Percentiles rank a stretch among this genome's conserved stretches.
phyloP scores from a whole-genome alignment of 2,888 invertebrate species.

The Oxyteleia sp. region DNA sequence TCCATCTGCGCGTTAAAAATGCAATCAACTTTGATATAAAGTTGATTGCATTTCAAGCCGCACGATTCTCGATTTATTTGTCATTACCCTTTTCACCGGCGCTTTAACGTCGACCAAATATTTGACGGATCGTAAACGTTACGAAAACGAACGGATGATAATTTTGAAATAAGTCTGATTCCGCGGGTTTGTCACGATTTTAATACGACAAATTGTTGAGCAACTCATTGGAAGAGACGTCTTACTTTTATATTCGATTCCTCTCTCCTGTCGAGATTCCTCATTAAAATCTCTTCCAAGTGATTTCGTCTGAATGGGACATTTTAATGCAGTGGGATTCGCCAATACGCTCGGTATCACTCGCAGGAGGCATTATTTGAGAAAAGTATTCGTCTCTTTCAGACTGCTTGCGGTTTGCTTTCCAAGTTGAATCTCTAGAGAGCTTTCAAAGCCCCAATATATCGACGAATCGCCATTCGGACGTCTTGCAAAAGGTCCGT shows the following conservation, averaged over 20 bases:
- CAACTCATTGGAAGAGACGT: slow-evolving; percentile 52
- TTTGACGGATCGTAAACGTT: too few relatives aligned
- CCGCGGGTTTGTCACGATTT: slow-evolving; percentile 42
- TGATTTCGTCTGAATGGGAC: slow-evolving; percentile 70
- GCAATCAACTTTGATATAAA: too few relatives aligned
- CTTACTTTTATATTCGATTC: slow-evolving; percentile 66
- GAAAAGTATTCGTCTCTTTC: slow-evolving; percentile 69
- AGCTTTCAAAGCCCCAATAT: slow-evolving; percentile 64
- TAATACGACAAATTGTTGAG: slow-evolving; percentile 65
- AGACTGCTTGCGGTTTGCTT: slow-evolving; percentile 64
- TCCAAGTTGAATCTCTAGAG: slow-evolving; percentile 62
- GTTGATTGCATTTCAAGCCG: too few relatives aligned
- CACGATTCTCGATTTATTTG: too few relatives aligned
- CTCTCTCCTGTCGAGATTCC: slow-evolving; percentile 40
- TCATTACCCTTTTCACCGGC: too few relatives aligned
- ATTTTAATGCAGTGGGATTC: slow-evolving; percentile 70
- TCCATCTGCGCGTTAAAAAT: too few relatives aligned
- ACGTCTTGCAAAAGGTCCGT: slow-evolving; percentile 52
- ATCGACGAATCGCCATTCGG: slow-evolving; percentile 68
- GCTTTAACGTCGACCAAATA: too few relatives aligned
- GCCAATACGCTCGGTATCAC: slow-evolving; percentile 68
- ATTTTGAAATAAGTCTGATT: slow-evolving; percentile 38
- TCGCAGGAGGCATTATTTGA: slow-evolving; percentile 69
- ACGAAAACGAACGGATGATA: too few relatives aligned
- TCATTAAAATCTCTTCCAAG: slow-evolving; percentile 72